Evolutionary conservation across 2,797 vertebrate genomes (phyloP).

Genomic region (Phyllotis vaccarum): DNA sequence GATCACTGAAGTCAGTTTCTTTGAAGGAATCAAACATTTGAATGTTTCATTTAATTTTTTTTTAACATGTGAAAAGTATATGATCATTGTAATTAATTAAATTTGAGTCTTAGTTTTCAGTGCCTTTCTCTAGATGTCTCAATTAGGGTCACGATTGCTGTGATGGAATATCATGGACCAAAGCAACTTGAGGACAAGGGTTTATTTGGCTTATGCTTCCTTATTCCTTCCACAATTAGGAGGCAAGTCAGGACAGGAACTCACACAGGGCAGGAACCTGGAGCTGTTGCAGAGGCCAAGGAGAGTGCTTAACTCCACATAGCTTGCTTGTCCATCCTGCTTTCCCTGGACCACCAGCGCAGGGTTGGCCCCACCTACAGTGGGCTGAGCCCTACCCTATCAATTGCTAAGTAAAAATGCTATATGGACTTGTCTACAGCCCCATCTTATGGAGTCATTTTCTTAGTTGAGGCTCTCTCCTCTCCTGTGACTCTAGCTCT

Average conservation of each 20-base stretch:
- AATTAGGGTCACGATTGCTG: background rate
- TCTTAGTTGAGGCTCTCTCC: background rate
- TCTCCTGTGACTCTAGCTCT: background rate
- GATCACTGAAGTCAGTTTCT: background rate
- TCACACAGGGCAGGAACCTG: background rate
- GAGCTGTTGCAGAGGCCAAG: background rate
- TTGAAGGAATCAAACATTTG: background rate
- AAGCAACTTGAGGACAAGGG: background rate
- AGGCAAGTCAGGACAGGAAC: background rate
- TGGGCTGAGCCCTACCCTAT: background rate
- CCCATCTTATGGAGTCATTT: background rate
- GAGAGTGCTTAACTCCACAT: background rate
- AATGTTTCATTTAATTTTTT: constrained; percentile 10
- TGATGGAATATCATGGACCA: background rate
- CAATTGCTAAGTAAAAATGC: background rate
- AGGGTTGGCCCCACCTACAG: background rate
- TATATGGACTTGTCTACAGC: background rate
- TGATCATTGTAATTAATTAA: background rate
- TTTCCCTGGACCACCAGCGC: background rate
- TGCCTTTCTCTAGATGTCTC: background rate
- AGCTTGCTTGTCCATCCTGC: background rate
- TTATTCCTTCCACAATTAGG: background rate
- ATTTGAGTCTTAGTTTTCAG: background rate
- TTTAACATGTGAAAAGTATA: background rate
- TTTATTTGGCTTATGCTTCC: background rate